Percentiles rank a stretch among this genome's conserved stretches.
Conservation (phyloP, 2,888 invertebrate species). For the Diplolepis rosae region DNA sequence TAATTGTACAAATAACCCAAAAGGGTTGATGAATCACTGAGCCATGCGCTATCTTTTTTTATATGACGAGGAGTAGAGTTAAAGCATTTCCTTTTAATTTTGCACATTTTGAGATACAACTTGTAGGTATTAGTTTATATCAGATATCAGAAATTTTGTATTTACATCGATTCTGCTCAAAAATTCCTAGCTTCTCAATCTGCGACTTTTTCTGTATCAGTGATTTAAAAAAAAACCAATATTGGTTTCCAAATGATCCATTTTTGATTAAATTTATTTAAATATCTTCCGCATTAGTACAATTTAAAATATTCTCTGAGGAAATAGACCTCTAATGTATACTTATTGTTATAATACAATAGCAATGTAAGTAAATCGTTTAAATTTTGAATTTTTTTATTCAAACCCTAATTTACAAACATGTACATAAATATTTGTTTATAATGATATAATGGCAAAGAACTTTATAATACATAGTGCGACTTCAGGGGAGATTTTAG, state of each 20-base stretch:
- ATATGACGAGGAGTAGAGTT: neutral
- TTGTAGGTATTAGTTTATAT: too few species aligned
- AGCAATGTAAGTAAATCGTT: neutral
- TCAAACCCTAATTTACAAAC: slow-evolving; percentile 6
- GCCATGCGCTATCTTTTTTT: neutral
- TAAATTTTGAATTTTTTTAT: slow-evolving; percentile 8
- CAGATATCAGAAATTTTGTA: too few species aligned
- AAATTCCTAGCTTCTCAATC: neutral
- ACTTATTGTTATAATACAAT: neutral
- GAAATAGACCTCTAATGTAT: neutral
- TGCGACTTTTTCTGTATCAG: neutral
- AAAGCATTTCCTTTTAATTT: neutral
- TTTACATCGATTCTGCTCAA: neutral
- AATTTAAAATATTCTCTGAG: neutral
- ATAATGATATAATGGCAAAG: slow-evolving; percentile 28
- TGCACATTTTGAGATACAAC: neutral
- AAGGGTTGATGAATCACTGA: neutral
- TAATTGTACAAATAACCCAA: neutral
- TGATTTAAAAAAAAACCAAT: neutral
- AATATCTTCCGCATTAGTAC: neutral
- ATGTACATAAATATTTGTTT: slow-evolving; percentile 30
- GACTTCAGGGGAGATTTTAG: too few species aligned
- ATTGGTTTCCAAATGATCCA: neutral
- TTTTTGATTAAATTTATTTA: neutral
- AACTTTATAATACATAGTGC: neutral